Base-by-base conservation (phyloP, 1,140 invertebrate species). In the Brachionus plicatilis region DNA sequence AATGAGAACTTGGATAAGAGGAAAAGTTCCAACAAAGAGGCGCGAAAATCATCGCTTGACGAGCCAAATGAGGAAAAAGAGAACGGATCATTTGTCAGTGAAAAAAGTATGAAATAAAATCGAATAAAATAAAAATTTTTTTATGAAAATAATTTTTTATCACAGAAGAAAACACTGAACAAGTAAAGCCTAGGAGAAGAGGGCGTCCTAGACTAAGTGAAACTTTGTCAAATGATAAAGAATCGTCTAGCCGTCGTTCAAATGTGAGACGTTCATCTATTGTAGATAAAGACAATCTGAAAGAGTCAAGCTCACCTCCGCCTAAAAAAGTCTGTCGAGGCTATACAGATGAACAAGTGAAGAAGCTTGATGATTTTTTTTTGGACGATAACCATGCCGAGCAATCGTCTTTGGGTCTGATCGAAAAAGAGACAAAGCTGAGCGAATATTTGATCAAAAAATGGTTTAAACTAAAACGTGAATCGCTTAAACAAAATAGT, bases 401-500 rank as follows among this genome's bases (percentile, higher is more conserved):
- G 11, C 43, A 76, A 14, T 29, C 17, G 12, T 24, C 43, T 50
- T 11, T 76, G 11, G 33, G 47, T 7, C 14, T 29, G n/a, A 50
- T 76, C 12, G 45, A 50, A 50, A 76, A 50, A 76, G 43, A 76
- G 43, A 76, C 72, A 20, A 50, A 50, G 11, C 27, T 76, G 24
- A 76, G 45, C n/a, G 72, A 76, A 17, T 50, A 76, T 47, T 50
- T 50, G 27, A 29, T 76, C 17, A 76, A 76, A 76, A 50, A 47
- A 76, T 76, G 72, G 72, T 76, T 76, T 29, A 76, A 50, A 76
- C 24, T 37, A 14, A 76, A 76, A 50, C 17, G 41, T 27, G 72
- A 76, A 24, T 50, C 41, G n/a, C 9, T 45, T 41, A 27, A 27
- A 12, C 9, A 45, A 65, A 47, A 12, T 9, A 12, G 9, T 45